Base-by-base conservation (phyloP, 2,113 vertebrate species). In the Ardeotis arabs region DNA sequence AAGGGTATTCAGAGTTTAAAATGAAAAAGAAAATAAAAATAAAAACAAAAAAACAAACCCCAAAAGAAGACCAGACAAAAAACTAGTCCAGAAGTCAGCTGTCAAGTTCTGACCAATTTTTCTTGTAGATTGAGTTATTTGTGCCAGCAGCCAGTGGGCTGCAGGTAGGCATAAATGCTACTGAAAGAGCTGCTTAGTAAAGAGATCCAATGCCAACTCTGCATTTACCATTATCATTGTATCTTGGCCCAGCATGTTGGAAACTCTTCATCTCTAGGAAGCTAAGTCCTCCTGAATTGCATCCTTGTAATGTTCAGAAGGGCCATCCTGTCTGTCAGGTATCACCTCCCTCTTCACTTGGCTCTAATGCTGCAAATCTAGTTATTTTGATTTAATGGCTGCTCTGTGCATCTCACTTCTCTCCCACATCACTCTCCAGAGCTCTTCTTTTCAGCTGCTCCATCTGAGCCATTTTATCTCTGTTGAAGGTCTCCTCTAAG, bases 31-130 rank as follows among this genome's bases (percentile, higher is more conserved):
- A 24, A 47, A 17, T 12, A 6, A 24, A 28, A 29, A 56, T 10
- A 8, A 28, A 50, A 10, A 24, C 20, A 52, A 25, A 52, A 52
- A 25, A 52, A 25, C 12, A 25, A 25, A 53, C 12, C 25, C 24
- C 27, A 17, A 10, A 7, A 9, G 12, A 11, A 4, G 2, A 2
- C 0, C 6, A 28, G 8, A 17, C 2, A 3, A 49, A 55, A 39
- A 53, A 39, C 3, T 49, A 45, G 6, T 76, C 23, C 56, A n/a
- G 33, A 56, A 62, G 21, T 33, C 50, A 74, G 7, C 17, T 72
- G 14, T 35, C 28, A 72, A 29, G 13, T 5, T 67, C 58, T 70
- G 18, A 39, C 10, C 4, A 58, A 10, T 39, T 35, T 44, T 52
- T 82, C 17, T 58, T 68, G 23, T n/a, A 31, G 45, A 14, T 58